Evolutionary conservation across 2,888 invertebrate species (phyloP), one percentile per base, ranked within the genome.

Genomic region (Macrophya annulata): DNA sequence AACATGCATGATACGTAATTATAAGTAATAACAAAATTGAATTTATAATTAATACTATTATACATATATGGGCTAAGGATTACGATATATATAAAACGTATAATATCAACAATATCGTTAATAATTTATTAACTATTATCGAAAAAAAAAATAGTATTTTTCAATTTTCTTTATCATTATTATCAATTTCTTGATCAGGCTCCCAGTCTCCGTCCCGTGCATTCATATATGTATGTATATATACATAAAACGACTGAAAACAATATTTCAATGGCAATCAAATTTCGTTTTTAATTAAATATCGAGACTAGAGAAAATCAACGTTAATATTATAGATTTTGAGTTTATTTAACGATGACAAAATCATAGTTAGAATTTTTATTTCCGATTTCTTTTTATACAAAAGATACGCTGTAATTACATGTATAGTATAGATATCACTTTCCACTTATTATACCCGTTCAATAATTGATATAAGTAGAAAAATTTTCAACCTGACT

Each of bases 1-100:
- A 77, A 55, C 77, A 55, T 77, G 77, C 77, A 77, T 77, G 77
- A 77, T 76, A 76, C 25, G 43, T 76, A 48, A 48, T 51, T 76
- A 76, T 48, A 48, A 51, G 43, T 25, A 25, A 76, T 25, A 45
- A 48, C 25, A 6, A 12, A 76, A 48, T 9, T 76, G 15, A 12
- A 51, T 76, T 76, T 15, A 76, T 76, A 15, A 76, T 25, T 25
- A 76, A 48, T 48, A 62, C 12, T 62, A 62, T 62, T 62, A 62
- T 25, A 25, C 25, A 31, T 31, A 31, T 25, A 21, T n/a, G 76
- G 76, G 48, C 43, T 31, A 31, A 76, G 76, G 48, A 76, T 45
- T 76, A 45, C 45, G 76, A 76, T 48, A 8, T 21, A 25, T 10
- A 45, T 21, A 8, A 25, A 21, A 31, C 21, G 45, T 25, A 48